These are phyloP conservation scores for Premnoplex brunnescens DNA, from an alignment of 2,797 vertebrate species.

Conservation along the genomic window DNA sequence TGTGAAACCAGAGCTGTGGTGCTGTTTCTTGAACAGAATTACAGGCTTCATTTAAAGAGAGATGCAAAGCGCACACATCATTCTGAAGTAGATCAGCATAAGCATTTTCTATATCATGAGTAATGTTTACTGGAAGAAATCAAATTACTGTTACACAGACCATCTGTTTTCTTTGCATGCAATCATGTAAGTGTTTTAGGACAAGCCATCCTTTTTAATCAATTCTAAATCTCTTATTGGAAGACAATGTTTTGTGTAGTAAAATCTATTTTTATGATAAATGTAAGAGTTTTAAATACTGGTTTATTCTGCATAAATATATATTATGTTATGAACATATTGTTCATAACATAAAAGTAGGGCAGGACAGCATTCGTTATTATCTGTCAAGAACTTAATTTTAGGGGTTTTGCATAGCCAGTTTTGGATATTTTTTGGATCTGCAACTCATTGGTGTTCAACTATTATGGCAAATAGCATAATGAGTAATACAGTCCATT, in stretches of 20 bases:
- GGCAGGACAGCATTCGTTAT: background rate
- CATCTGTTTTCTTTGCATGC: constrained; percentile 70
- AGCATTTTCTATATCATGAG: constrained; percentile 63
- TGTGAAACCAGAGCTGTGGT: constrained; percentile 24
- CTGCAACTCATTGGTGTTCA: background rate
- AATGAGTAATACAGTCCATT: background rate
- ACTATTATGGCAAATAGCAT: background rate
- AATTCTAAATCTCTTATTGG: constrained; percentile 43
- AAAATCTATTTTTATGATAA: constrained; percentile 52
- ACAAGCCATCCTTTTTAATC: constrained; percentile 66
- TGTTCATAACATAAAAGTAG: constrained; percentile 21
- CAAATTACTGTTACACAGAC: constrained; percentile 66
- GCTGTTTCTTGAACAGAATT: constrained; percentile 58
- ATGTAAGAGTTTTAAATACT: constrained; percentile 39
- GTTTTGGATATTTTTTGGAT: background rate
- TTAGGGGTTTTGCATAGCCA: background rate
- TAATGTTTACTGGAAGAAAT: constrained; percentile 74
- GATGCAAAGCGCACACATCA: constrained; percentile 43
- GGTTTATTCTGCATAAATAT: constrained; percentile 13
- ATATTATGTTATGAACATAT: background rate
- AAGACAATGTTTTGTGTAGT: constrained; percentile 42
- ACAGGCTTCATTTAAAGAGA: constrained; percentile 53
- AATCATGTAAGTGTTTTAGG: constrained; percentile 68
- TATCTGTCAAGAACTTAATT: constrained; percentile 29
- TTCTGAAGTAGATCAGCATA: constrained; percentile 56